Evolutionary conservation across 2,797 vertebrate genomes (phyloP), one percentile per base, ranked within the genome.

Genomic region (Novumbra hubbsi): DNA sequence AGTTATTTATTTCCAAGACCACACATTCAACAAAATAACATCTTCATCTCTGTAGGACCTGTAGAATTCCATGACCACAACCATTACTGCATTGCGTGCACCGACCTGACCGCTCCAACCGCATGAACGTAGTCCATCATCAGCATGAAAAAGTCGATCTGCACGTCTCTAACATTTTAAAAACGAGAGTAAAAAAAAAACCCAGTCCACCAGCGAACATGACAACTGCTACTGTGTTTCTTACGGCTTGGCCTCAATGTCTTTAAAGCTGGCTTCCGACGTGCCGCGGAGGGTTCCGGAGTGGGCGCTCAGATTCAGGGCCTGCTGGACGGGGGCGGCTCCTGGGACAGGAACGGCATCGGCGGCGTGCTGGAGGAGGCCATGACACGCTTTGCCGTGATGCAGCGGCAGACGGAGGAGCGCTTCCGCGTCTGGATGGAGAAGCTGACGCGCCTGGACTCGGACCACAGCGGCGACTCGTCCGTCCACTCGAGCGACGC

Each of bases 221-320:
- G 88, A 90, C 9, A 84, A 75, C 83, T 94, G 90, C 89, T 63
- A 63, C 62, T 82, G 76, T 93, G 89, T 93, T 89, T 94, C 90
- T 93, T 91, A 93, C 88, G 92, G 92, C 92, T 92, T 94, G 94
- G 94, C 94, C 94, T 96, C 95, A 95, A 89, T 98, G 95, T 98
- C 94, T 98, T 97, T 98, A 95, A 97, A 97, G 95, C 94, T 98
- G 95, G 90, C 95, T 95, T 95, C 92, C 92, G 90, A 94, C 93
- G 89, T 92, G 92, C 94, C 92, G 92, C 94, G 92, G 94, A 91
- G 93, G 92, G 94, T 94, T 94, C 94, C 93, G 93, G 95, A 95
- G 89, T 90, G 77, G 92, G 93, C 88, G 92, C 94, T 91, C 94
- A 95, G 93, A 95, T 95, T 91, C 93, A 94, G 90, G 93, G 94